These are phyloP conservation scores for Drosophila arawakana DNA, from an alignment of 1,140 invertebrate genomes.

Conservation along the genomic window DNA sequence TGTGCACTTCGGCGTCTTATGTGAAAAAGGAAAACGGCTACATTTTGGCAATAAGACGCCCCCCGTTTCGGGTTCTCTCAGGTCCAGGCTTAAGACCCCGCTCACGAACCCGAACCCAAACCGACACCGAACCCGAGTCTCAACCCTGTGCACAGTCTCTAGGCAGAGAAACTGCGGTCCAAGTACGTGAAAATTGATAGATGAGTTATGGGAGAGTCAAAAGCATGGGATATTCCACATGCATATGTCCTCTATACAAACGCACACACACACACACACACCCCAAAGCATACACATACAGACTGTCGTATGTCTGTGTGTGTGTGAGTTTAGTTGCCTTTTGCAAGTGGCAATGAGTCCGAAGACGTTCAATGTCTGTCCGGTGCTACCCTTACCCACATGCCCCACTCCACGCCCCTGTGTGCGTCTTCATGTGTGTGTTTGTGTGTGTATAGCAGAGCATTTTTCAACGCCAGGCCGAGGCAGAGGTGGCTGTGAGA, in stretches of 20 bases:
- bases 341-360: slow-evolving; percentile 81
- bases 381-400: slow-evolving; percentile 39
- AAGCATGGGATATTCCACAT: slow-evolving; percentile 52
- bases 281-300: slow-evolving; percentile 10
- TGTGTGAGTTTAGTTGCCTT: slow-evolving; percentile 64
- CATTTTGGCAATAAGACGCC: slow-evolving; percentile 82
- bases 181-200: slow-evolving; percentile 84
- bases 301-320: slow-evolving; percentile 26
- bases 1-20: slow-evolving; percentile 42
- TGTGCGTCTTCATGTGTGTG: slow-evolving; percentile 13
- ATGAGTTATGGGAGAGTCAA: slow-evolving; percentile 75
- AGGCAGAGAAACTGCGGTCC: slow-evolving; percentile 60
- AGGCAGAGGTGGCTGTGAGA: background rate
- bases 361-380: slow-evolving; percentile 74
- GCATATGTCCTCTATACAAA: slow-evolving; percentile 70
- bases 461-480: slow-evolving; percentile 77
- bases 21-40: slow-evolving; percentile 64
- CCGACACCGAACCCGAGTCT: slow-evolving; percentile 29
- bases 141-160: slow-evolving; percentile 6
- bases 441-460: slow-evolving; percentile 43
- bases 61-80: slow-evolving; percentile 48
- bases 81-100: slow-evolving; percentile 56
- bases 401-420: slow-evolving; percentile 1
- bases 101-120: slow-evolving; percentile 18
- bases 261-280: slow-evolving; percentile 43